phyloP scores from a whole-genome alignment of 1,140 invertebrate genomes.

The Lepidurus couesii region DNA sequence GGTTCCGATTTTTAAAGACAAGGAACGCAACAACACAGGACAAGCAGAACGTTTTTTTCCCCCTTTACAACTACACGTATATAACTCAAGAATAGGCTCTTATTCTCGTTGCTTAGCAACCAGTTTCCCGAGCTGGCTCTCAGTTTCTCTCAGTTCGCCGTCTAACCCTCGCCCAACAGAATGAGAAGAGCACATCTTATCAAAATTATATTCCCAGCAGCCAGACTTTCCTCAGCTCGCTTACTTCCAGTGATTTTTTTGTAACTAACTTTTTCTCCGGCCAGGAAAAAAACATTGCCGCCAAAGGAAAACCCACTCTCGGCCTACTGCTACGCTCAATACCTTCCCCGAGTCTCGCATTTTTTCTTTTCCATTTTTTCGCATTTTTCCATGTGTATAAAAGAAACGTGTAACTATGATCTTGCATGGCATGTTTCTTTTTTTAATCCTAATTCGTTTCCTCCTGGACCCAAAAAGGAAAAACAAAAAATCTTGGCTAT shows the following conservation, averaged over 20 bases:
- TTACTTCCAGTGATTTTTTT: not conserved
- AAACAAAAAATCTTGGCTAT: not conserved
- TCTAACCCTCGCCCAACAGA: not conserved
- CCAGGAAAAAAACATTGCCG: not conserved
- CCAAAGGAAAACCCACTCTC: not conserved
- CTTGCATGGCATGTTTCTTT: not conserved
- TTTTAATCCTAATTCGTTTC: slow-evolving; percentile 1
- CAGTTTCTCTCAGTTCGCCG: not conserved
- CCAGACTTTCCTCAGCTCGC: not conserved
- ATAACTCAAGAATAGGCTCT: not conserved
- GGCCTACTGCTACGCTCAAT: not conserved
- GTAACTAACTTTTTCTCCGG: not conserved
- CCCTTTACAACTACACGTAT: not conserved
- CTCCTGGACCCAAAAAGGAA: not conserved
- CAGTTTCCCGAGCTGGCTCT: not conserved
- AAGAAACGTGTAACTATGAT: not conserved
- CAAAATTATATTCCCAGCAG: not conserved
- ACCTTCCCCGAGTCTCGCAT: not conserved
- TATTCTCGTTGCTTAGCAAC: not conserved
- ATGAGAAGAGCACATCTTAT: not conserved
- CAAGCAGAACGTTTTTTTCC: not conserved
- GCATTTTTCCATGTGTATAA: not conserved
- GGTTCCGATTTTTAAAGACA: no score
- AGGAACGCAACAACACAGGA: no score
- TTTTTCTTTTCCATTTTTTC: not conserved